Conservation (phyloP, 2,888 invertebrate genomes). For the Rhingia rostrata region DNA sequence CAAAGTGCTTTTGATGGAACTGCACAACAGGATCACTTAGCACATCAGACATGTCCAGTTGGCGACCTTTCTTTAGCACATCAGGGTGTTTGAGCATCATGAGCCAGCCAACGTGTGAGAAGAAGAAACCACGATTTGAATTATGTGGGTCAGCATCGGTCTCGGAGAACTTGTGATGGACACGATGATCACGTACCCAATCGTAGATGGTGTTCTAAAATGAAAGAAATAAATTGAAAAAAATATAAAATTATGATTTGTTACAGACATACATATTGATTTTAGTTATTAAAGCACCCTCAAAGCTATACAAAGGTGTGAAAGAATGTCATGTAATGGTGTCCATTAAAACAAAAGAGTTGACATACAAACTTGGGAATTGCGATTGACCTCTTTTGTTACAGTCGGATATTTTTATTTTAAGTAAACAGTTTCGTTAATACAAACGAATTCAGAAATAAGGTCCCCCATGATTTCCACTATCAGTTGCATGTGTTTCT, state of each 20-base stretch:
- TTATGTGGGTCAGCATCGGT: slow-evolving; percentile 93
- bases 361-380: no score
- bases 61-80: slow-evolving; percentile 89
- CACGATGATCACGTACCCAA: slow-evolving; percentile 92
- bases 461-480: no score
- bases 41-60: slow-evolving; percentile 93
- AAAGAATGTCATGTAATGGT: no score
- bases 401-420: no score
- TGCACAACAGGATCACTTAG: slow-evolving; percentile 88
- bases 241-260: background rate
- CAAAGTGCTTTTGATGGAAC: slow-evolving; percentile 91
- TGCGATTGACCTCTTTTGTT: no score
- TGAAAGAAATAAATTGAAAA: slow-evolving; percentile 80
- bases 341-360: no score
- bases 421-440: no score
- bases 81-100: slow-evolving; percentile 95
- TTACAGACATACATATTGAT: no score
- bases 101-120: slow-evolving; percentile 96
- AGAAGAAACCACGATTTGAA: slow-evolving; percentile 93
- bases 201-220: slow-evolving; percentile 92
- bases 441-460: no score
- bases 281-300: no score
- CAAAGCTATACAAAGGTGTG: no score
- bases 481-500: no score
- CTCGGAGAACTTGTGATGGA: slow-evolving; percentile 92